Base-by-base conservation (phyloP, 2,888 invertebrate genomes). In the Drepana falcataria region DNA sequence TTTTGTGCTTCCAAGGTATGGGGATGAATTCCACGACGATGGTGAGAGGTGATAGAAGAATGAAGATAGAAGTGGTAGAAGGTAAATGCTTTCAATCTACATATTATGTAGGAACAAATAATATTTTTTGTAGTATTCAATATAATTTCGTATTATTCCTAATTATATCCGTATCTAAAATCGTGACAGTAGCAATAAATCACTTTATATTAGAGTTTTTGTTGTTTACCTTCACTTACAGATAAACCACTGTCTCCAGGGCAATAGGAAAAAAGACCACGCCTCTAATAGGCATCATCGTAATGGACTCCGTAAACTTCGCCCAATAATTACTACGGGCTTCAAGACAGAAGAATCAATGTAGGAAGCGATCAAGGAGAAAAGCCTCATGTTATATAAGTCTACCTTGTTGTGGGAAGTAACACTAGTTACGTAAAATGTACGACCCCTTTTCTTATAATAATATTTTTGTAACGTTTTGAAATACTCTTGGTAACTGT, bases 221-320 rank as follows among this genome's bases (percentile, higher is more conserved):
- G 64, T 65, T 59, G 53, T 56, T 60, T 75, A 73, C 77, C 73
- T 79, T 77, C 71, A 75, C 76, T 71, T 59, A 55, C 52, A 65
- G 58, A 68, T 71, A 71, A 71, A 62, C 62, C 65, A 58, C 68
- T 65, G 71, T 66, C 73, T 68, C 67, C 66, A 77, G 69, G 64
- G 73, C 81, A 82, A 84, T 83, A 77, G 75, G 69, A 66, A 66
- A 66, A 76, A 71, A 65, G 64, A 66, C 66, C 63, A 65, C 66
- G 65, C 66, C 72, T 75, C 75, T 71, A 81, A 83, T 85, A 73
- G 61, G 72, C 83, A 85, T 82, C 84, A 73, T 78, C 74, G 79
- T 83, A 82, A 87, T 86, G 82, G 69, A 21, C 61, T 75, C 66
- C 55, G 71, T 81, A 82, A 82, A 80, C 81, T 79, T 71, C 71